A percentile compares a stretch with the other conserved stretches of the same genome.
These are phyloP conservation scores for Metaphire vulgaris DNA, from an alignment of 1,140 invertebrate species.

Conservation along the genomic window DNA sequence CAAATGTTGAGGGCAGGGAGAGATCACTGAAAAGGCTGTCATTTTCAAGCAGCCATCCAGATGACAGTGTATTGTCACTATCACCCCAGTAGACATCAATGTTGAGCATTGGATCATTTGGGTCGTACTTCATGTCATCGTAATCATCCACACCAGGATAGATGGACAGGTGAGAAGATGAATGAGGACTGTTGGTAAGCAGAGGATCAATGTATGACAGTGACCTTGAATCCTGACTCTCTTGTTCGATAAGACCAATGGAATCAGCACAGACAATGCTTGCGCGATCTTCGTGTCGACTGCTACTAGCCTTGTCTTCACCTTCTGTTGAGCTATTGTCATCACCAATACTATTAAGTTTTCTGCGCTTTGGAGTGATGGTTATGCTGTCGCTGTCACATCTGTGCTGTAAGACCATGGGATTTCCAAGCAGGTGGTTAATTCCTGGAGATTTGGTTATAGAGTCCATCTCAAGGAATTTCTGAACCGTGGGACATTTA, in stretches of 20 bases:
- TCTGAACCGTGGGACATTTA: neutral
- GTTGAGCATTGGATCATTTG: neutral
- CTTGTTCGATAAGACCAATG: neutral
- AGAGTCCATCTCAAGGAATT: neutral
- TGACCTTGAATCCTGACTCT: neutral
- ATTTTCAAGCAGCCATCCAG: neutral
- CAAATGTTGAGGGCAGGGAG: neutral
- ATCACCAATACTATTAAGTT: neutral
- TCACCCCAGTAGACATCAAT: neutral
- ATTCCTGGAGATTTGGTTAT: neutral
- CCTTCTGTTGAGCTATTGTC: neutral
- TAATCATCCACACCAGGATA: neutral
- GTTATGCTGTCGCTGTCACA: neutral
- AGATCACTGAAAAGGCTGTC: neutral
- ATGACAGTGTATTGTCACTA: neutral
- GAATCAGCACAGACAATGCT: neutral
- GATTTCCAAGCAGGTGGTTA: neutral
- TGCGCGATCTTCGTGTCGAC: neutral
- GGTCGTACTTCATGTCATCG: neutral
- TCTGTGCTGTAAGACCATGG: neutral
- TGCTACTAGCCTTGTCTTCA: neutral
- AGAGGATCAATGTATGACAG: neutral
- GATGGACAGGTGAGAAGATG: neutral
- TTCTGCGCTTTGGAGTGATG: neutral
- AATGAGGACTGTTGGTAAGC: neutral